Percentiles rank a stretch among this genome's conserved stretches.
phyloP scores from a whole-genome alignment of 2,797 vertebrate species.

The Dicrostonyx torquatus region DNA sequence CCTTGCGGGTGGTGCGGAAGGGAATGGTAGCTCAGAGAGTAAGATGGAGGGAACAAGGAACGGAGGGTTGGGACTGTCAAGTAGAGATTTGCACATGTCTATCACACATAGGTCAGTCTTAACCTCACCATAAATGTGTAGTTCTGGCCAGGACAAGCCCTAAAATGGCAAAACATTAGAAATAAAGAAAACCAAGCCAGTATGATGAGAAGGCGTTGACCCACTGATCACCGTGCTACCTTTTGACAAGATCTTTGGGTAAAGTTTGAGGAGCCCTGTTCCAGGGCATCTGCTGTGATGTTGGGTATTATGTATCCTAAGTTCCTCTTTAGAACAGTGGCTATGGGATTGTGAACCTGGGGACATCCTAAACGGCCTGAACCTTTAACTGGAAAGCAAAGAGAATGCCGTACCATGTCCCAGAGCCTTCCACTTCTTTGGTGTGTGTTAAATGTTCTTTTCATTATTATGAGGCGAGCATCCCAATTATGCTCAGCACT shows the following conservation, averaged over 20 bases:
- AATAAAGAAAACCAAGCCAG: not conserved
- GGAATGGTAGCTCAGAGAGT: not conserved
- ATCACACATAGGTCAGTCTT: not conserved
- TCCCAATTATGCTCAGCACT: not conserved
- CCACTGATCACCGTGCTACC: not conserved
- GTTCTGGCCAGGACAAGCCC: not conserved
- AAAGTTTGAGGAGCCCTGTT: not conserved
- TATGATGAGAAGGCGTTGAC: not conserved
- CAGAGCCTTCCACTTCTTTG: not conserved
- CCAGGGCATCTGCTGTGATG: not conserved
- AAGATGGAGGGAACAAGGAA: not conserved
- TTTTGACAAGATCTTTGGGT: not conserved
- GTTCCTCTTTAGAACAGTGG: not conserved
- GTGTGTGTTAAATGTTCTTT: not conserved
- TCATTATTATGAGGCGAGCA: not conserved
- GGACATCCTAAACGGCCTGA: not conserved
- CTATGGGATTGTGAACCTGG: not conserved
- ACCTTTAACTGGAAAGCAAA: not conserved
- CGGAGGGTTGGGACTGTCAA: not conserved
- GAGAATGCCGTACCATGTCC: not conserved
- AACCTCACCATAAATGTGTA: not conserved
- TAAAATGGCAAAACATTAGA: not conserved
- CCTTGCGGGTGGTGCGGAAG: not conserved
- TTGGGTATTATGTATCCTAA: not conserved
- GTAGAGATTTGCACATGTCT: not conserved